Conservation (phyloP, 2,888 invertebrate genomes). For the Heliconius cydno region DNA sequence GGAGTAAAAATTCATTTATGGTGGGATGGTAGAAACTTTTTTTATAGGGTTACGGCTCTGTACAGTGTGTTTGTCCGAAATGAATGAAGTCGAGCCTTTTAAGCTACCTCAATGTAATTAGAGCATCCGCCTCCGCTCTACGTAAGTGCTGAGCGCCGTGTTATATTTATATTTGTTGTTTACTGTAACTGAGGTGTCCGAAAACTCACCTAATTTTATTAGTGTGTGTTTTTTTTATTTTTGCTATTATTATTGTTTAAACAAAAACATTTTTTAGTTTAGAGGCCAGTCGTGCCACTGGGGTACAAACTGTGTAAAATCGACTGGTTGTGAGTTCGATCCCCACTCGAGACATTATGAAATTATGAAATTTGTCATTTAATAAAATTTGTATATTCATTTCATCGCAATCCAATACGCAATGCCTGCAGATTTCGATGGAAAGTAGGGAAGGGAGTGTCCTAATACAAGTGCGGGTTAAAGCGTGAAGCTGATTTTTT, state of each 20-base stretch:
- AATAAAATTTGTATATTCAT: too few relatives aligned
- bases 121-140: constrained; percentile 63
- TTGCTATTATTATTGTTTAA: neutral
- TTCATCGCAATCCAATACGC: too few relatives aligned
- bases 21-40: constrained; percentile 42
- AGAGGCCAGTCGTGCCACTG: too few relatives aligned
- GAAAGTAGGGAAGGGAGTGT: too few relatives aligned
- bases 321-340: too few relatives aligned
- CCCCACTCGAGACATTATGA: too few relatives aligned
- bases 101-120: constrained; percentile 77
- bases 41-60: constrained; percentile 48
- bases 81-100: constrained; percentile 71
- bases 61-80: constrained; percentile 58
- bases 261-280: too few relatives aligned
- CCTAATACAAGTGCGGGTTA: too few relatives aligned
- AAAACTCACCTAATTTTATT: constrained; percentile 17
- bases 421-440: too few relatives aligned
- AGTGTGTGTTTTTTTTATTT: neutral
- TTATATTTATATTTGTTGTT: constrained; percentile 50
- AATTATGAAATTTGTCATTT: too few relatives aligned
- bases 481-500: too few relatives aligned
- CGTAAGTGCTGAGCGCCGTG: constrained; percentile 67
- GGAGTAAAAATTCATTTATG: constrained; percentile 46
- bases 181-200: constrained; percentile 22
- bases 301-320: too few relatives aligned